Evolutionary conservation across 1,140 invertebrate species (phyloP), one percentile per base, ranked within the genome.

Genomic region (Scaptomyza hsui): DNA sequence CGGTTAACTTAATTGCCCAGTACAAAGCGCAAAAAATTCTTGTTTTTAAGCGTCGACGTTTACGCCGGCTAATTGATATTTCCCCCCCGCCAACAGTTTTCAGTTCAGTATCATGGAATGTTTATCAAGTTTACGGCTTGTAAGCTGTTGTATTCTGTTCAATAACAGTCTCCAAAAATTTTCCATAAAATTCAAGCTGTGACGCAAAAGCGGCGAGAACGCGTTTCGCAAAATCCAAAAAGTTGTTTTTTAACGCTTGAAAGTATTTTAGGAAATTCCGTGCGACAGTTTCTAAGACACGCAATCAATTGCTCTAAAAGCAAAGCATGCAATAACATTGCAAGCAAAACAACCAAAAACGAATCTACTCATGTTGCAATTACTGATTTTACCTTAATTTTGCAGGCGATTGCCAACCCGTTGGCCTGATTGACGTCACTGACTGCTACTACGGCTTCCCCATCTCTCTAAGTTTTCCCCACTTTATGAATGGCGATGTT

Each of bases 391-490:
- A 48, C 18, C 24, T 13, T 45, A 13, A 37, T n/a, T 37, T 68
- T 72, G 53, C 83, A 92, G 94, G 94, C 48, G 91, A 93, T 52
- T 96, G 96, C 82, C 91, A 96, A 15, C 93, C 94, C n/a, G 82
- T 92, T 19, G 96, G 96, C 2, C 78, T 97, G 1, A 93, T 96
- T 4, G 96, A 97, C 75, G 95, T 97, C 9, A 94, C 94, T 0
- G 94, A 95, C 63, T 97, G 96, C 75, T 97, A 96, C 88, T 97
- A 97, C 75, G 95, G 96, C 3, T 97, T 97, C 86, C 96, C 96
- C 0, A 96, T 97, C 37, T 95, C 95, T 0, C 89, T 97, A 0
- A 97, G 97, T n/a, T 96, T 95, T 82, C 97, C 97, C 2, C 97
- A 98, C 91, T 98, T 98, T 91, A 95, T 95, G 80, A 93, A 95